These are phyloP conservation scores for Ridgeia piscesae DNA, from an alignment of 1,140 invertebrate genomes.

Conservation along the genomic window DNA sequence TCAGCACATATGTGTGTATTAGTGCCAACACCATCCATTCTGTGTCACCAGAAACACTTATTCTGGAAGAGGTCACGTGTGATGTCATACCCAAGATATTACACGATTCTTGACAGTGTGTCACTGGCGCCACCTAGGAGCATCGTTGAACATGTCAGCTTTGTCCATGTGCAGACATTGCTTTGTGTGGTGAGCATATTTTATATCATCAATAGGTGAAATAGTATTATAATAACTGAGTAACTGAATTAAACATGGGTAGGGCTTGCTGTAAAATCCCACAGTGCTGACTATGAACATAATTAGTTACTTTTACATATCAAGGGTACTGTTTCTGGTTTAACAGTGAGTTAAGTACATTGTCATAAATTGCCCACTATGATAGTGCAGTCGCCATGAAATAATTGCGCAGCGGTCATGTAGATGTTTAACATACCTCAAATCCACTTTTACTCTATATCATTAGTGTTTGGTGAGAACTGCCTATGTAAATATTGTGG, in stretches of 20 bases:
- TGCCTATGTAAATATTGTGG: not conserved
- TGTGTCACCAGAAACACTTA: not conserved
- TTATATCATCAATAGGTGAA: slow-evolving; percentile 11
- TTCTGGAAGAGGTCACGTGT: not conserved
- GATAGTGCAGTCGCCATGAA: not conserved
- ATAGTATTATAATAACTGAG: not conserved
- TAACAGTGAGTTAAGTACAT: not conserved
- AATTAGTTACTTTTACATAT: not conserved
- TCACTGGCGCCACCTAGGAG: slow-evolving; percentile 7
- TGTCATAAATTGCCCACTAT: not conserved
- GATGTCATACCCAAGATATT: not conserved
- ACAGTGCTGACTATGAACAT: not conserved
- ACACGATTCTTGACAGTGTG: slow-evolving; percentile 12
- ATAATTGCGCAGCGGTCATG: not conserved
- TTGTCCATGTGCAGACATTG: slow-evolving; percentile 16
- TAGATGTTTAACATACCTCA: not conserved
- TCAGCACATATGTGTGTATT: not conserved
- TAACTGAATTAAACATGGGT: not conserved
- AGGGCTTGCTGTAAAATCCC: not conserved
- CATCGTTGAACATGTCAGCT: not conserved
- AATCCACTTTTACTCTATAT: not conserved
- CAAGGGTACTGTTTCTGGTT: not conserved
- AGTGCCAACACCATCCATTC: not conserved
- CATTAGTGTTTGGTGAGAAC: not conserved
- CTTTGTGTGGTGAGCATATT: slow-evolving; percentile 5